Conservation (phyloP, 1,140 invertebrate species). For the Sarcophaga bullata region DNA sequence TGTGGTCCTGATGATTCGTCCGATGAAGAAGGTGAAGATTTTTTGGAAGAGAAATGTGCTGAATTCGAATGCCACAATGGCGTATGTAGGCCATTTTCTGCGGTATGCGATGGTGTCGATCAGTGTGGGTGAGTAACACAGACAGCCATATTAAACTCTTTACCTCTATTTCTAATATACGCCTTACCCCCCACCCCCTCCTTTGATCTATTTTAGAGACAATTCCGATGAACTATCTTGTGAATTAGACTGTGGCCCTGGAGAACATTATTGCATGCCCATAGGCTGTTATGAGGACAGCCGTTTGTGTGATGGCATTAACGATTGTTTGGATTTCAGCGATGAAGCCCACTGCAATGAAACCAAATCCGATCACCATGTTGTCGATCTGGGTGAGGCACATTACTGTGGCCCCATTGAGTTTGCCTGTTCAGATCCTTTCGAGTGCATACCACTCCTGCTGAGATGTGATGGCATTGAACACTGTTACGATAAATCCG, state of each 20-base stretch:
- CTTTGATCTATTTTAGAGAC: conserved; percentile 63
- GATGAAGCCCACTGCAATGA: conserved; percentile 71
- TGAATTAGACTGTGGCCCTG: conserved; percentile 56
- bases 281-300: conserved; percentile 77
- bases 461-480: conserved; percentile 70
- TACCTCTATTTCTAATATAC: neutral
- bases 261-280: conserved; percentile 73
- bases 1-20: conserved; percentile 68
- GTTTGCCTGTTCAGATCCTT: conserved; percentile 69
- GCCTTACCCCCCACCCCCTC: neutral
- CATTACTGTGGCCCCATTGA: conserved; percentile 68
- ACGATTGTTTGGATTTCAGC: conserved; percentile 80
- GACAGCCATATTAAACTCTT: neutral
- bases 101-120: conserved; percentile 77
- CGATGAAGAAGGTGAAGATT: conserved; percentile 66
- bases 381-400: conserved; percentile 51
- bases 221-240: conserved; percentile 72
- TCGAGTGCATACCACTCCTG: conserved; percentile 71
- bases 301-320: conserved; percentile 76
- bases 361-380: conserved; percentile 61
- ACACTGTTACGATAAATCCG: conserved; percentile 73
- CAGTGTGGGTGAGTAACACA: conserved; percentile 74
- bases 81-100: conserved; percentile 76
- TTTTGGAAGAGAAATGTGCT: conserved; percentile 69
- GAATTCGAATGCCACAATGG: conserved; percentile 77